Conservation (phyloP, 2,888 invertebrate species). For the Drosophila siamana region DNA sequence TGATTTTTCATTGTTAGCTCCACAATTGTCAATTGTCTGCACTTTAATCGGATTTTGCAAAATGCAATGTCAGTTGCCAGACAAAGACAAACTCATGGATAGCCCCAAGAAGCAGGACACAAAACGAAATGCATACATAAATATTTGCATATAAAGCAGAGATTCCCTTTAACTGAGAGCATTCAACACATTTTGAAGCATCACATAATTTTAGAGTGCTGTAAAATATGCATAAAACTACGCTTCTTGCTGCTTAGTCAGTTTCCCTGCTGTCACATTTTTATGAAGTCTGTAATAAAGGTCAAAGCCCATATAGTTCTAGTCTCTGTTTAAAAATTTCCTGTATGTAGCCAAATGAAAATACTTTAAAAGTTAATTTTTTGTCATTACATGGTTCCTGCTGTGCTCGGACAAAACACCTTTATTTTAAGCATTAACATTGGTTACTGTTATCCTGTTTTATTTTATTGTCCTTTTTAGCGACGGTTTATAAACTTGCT, state of each 20-base stretch:
- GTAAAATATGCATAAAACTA: slow-evolving; percentile 6
- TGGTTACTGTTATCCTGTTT: slow-evolving; percentile 22
- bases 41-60: slow-evolving; percentile 36
- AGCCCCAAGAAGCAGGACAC: not conserved
- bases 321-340: not conserved
- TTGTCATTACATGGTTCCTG: not conserved
- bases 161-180: not conserved
- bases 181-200: not conserved
- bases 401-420: too few species aligned
- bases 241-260: not conserved
- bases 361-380: not conserved
- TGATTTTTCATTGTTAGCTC: slow-evolving; percentile 38
- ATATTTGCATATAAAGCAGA: slow-evolving; percentile 9
- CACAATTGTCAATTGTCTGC: slow-evolving; percentile 39
- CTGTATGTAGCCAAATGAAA: not conserved
- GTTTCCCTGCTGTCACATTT: not conserved
- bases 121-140: slow-evolving; percentile 10
- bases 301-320: not conserved
- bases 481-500: slow-evolving; percentile 23
- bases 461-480: slow-evolving; percentile 43
- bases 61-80: slow-evolving; percentile 29
- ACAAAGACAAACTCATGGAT: slow-evolving; percentile 12
- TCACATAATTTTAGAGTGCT: slow-evolving; percentile 1
- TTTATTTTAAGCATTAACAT: not conserved
- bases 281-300: not conserved